Base-by-base conservation (phyloP, 2,113 vertebrate genomes). In the Bos indicus region DNA sequence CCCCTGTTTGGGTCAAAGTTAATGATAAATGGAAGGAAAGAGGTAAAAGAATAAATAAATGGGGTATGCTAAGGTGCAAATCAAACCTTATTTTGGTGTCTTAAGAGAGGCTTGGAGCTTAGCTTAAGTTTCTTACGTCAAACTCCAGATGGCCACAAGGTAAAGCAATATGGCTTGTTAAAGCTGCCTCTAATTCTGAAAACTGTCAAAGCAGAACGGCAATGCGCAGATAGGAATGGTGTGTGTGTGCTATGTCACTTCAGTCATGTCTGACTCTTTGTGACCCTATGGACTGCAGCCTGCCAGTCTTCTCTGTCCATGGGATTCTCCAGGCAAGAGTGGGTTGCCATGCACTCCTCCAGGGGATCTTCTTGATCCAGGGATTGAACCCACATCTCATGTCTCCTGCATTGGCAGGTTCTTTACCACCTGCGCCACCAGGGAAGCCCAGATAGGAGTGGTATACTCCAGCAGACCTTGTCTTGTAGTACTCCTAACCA, bases 1-100 rank as follows among this genome's bases (percentile, higher is more conserved):
- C 26, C 28, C 57, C 51, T 81, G 40, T 96, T 94, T 96, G 64
- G 52, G 59, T 95, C 74, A 95, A 96, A 94, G 88, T 92, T 77
- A 97, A 74, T 77, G 93, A 64, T 51, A 96, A 96, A 80, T 91
- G 52, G 81, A 36, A 91, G 54, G 30, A 88, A 89, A 56, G n/a
- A 81, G 57, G 52, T 90, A 91, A 90, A 91, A 83, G n/a, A 97
- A 88, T 74, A 57, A 87, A 82, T 84, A 94, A 83, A 52, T 57
- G 74, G 56, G 4, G 33, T 71, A 59, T 74, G 57, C 7, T 16
- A 28, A 92, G 40, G 46, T 88, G 17, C 92, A 93, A 93, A 86
- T 3, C 25, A 64, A 94, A 60, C 19, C 57, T 56, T 92, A 90
- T 84, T 88, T 80, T 94, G 84, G 10, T 87, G 51, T 97, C 40